Evolutionary conservation across 2,797 vertebrate genomes (phyloP), one percentile per base, ranked within the genome.

Genomic region (Graptemys geographica): DNA sequence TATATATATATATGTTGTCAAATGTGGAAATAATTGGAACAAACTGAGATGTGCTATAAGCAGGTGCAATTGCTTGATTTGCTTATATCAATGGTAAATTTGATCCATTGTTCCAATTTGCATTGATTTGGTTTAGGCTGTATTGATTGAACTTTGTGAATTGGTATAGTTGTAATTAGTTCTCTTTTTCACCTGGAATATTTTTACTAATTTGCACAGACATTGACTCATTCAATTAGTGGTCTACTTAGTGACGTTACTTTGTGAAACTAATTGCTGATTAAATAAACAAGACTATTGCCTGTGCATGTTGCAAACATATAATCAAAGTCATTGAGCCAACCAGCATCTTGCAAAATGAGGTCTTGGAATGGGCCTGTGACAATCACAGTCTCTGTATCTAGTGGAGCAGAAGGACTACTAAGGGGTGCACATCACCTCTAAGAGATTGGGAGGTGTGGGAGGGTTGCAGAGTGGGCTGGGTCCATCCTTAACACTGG

Each of bases 121-220:
- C 41, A 47, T 27, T 93, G 85, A 5, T 19, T 93, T 94, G 59
- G 44, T 23, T 93, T 94, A 69, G 44, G 23, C 72, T 92, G 84
- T 37, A 87, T 57, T 15, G 9, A 6, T 89, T 84, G 84, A 88
- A 6, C 1, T 87, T 86, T 86, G 44, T n/a, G 52, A 90, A 88
- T 90, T 44, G 72, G 1, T 56, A 74, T 87, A 28, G 65, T 89
- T 95, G 79, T 41, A 65, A 0, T 1, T 5, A 59, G 18, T 3
- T 15, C 27, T 88, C 79, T n/a, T 44, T 37, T 57, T 41, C 5
- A n/a, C 16, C 15, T 31, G n/a, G 15, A 72, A 74, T 27, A 3
- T 25, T 0, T 89, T 11, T 62, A 57, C 56, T 3, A 59, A 8
- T 92, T 86, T 79, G 81, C 57, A 83, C 19, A 93, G 49, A 59